A percentile compares a stretch with the other conserved stretches of the same genome.
These are phyloP conservation scores for Scrobipalpa costella DNA, from an alignment of 2,888 invertebrate species.

Conservation along the genomic window DNA sequence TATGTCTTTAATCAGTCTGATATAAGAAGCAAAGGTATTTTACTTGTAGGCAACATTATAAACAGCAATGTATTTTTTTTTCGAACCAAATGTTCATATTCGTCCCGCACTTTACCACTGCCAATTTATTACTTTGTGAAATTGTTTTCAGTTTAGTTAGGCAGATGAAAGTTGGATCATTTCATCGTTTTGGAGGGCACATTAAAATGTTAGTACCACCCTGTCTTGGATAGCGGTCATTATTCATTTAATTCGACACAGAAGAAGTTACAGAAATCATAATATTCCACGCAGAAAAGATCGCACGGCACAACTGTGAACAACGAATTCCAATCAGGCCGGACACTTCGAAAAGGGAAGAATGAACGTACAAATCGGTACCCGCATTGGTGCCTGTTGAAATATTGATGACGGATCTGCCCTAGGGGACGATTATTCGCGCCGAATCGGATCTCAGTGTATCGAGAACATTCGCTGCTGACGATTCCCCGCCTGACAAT, in stretches of 20 bases:
- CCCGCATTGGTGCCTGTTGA: conserved; percentile 57
- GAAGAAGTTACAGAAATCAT: neutral
- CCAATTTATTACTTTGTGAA: too few species aligned
- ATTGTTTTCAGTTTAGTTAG: too few species aligned
- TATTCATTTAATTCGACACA: neutral
- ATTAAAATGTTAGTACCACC: too few species aligned
- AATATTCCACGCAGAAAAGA: neutral
- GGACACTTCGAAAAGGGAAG: conserved; percentile 47
- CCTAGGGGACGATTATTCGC: conserved; percentile 62
- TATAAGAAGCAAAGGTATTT: too few species aligned
- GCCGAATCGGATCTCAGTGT: conserved; percentile 51
- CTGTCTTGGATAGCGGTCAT: too few species aligned
- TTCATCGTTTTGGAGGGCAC: too few species aligned
- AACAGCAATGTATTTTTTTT: too few species aligned
- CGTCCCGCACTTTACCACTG: too few species aligned
- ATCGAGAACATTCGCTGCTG: conserved; percentile 43
- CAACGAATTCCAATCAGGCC: conserved; percentile 53
- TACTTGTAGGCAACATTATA: too few species aligned
- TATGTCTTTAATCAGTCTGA: too few species aligned
- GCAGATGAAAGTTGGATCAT: too few species aligned
- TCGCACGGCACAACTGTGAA: conserved; percentile 45
- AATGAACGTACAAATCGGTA: conserved; percentile 53
- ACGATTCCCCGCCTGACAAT: conserved; percentile 51
- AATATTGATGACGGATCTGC: conserved; percentile 66
- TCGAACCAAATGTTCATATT: too few species aligned